Base-by-base conservation (phyloP, 2,888 invertebrate genomes). In the Portevinia maculata region DNA sequence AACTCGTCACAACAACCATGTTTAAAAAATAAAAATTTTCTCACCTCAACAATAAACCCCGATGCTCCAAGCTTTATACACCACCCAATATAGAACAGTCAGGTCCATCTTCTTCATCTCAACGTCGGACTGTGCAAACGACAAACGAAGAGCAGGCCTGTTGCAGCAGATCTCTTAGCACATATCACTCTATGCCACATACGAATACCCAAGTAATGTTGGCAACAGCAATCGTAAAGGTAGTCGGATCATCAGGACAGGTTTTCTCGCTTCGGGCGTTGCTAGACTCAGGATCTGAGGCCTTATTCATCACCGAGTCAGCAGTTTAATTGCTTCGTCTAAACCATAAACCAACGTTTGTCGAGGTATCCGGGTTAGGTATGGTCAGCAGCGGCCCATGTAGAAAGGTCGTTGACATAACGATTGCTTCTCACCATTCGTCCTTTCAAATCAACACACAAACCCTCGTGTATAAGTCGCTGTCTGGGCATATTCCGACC, bases 361-460 rank as follows among this genome's bases (percentile, higher is more conserved):
- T 53, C 19, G 37, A 37, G 13, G 13, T 37, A n/a, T n/a, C n/a
- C n/a, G n/a, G n/a, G n/a, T 5, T 37, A 37, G 37, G 37, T 37
- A n/a, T 50, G 15, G 30, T 50, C 17, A 50, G 30, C 30, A 50
- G 30, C 9, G 28, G 48, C 48, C 0, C 46, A 15, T 50, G 48
- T 21, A 50, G 21, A 30, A 15, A 21, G 13, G 28, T n/a, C n/a
- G n/a, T n/a, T n/a, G n/a, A n/a, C n/a, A n/a, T n/a, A n/a, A n/a
- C n/a, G n/a, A n/a, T n/a, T n/a, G n/a, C n/a, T n/a, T n/a, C n/a
- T n/a, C n/a, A n/a, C n/a, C n/a, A n/a, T n/a, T n/a, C n/a, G n/a
- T 28, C 28, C 11, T n/a, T 46, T 46, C 9, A 17, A 9, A 17
- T 52, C 7, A 1, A 17, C 11, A 32, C 50, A 30, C 28, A 50